Evolutionary conservation across 1,140 invertebrate species (phyloP), one percentile per base, ranked within the genome.

Genomic region (Meloidogyne hapla): DNA sequence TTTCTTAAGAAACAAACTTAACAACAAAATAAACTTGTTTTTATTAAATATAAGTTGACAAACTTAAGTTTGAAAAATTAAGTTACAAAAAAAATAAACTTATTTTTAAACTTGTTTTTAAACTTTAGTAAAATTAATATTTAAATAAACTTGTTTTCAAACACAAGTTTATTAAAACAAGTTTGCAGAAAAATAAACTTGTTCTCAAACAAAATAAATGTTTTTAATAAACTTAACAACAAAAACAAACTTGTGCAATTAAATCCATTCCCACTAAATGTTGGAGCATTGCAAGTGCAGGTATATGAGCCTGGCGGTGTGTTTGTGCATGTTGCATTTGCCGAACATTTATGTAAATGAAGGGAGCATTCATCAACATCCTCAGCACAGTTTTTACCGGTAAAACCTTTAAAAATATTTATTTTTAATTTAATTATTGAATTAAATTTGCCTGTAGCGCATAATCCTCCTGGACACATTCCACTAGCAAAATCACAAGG

Each of bases 401-500:
- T 68, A 68, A 81, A 79, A 9, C 78, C 81, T 61, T 38, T 21
- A 40, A 66, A 12, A n/a, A 21, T 69, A 38, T 25, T 83, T 61
- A 28, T 77, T 61, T 62, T 78, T 83, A 56, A 65, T 71, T 13
- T 21, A 21, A 67, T 79, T 76, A 64, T 68, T 72, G n/a, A 61
- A 76, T 77, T 21, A 13, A 8, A 26, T 45, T 18, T 25, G 45
- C 82, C 82, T 12, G 70, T 67, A 38, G 62, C 69, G 68, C 83
- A 85, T 23, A 72, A 67, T 25, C 69, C 76, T n/a, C 76, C 79
- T 23, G 83, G 28, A 71, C 84, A 85, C 48, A 69, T 83, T 42
- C 84, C 84, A 74, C 76, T 87, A 15, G 69, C 48, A 62, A 83
- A 84, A 70, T 85, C 84, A 70, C 84, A 85, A 5, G 85, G 78